Evolutionary conservation across 1,140 invertebrate species (phyloP), one percentile per base, ranked within the genome.

Genomic region (Heterodera carotae): DNA sequence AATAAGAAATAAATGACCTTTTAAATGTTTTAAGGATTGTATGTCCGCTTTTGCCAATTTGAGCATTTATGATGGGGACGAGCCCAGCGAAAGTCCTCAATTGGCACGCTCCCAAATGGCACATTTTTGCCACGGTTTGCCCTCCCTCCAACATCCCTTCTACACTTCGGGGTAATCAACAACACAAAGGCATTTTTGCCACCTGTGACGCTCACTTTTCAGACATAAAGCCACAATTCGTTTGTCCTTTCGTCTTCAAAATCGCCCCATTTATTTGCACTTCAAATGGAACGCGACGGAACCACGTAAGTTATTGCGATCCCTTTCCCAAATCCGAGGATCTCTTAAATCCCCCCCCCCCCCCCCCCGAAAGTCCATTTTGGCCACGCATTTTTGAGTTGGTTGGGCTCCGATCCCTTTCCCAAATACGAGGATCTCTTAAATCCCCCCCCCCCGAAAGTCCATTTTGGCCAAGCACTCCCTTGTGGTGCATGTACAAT

Each of bases 281-380:
- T 27, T 79, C n/a, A 79, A 66, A 43, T 79, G 78, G 78, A 79
- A 12, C 18, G 78, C 78, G 39, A 43, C 36, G 31, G 15, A 81
- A 43, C 73, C 78, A 34, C 68, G 78, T 78, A 80, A 27, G 31
- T 48, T 34, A 29, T 29, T 36, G 33, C 1, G 10, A n/a, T n/a
- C n/a, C n/a, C n/a, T n/a, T n/a, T n/a, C n/a, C n/a, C n/a, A 12
- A 1, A 12, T 34, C 48, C 25, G 48, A 43, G 12, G 39, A 12
- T 12, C 39, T 8, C 4, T 8, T 43, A 12, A 43, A 43, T 43
- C 12, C 6, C 39, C 12, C 39, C 6, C 39, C 12, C 39, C n/a
- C n/a, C n/a, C n/a, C n/a, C n/a, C n/a, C 12, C 39, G 0, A 12
- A 43, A 43, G 12, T 43, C 39, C 39, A 43, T 43, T 6, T 43